Conservation (phyloP, 2,113 vertebrate genomes). For the Prunella fulvescens region DNA sequence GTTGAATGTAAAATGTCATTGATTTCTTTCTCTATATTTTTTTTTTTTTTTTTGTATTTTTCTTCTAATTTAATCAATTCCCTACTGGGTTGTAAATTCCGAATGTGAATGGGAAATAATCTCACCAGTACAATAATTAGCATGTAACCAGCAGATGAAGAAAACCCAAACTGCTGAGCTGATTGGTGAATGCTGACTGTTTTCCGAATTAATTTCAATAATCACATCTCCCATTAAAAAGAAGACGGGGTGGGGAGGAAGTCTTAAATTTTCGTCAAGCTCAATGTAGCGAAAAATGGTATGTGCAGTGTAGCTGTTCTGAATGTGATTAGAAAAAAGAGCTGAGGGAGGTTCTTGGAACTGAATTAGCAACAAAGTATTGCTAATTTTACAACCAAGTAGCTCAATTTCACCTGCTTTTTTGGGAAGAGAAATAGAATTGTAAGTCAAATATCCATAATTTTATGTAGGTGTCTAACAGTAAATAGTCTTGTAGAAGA, state of each 20-base stretch:
- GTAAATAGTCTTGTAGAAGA: neutral
- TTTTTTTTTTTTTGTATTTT: neutral
- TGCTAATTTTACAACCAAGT: neutral
- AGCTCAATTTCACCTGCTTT: neutral
- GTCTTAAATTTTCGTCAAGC: conserved; percentile 26
- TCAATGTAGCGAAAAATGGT: conserved; percentile 3
- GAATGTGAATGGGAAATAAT: conserved; percentile 47
- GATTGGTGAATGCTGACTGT: conserved; percentile 40
- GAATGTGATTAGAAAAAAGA: neutral
- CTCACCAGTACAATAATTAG: conserved; percentile 39
- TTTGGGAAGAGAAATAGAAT: neutral
- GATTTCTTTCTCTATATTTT: neutral
- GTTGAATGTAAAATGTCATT: conserved; percentile 11
- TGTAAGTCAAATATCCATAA: neutral
- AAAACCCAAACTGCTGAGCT: conserved; percentile 21
- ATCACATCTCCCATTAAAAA: conserved; percentile 42
- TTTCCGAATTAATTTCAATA: conserved; percentile 51
- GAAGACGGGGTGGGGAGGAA: neutral
- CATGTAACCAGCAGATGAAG: conserved; percentile 24
- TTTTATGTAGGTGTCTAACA: neutral
- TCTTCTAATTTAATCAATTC: conserved; percentile 46
- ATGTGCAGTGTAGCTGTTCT: neutral
- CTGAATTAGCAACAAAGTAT: neutral
- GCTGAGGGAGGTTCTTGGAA: neutral
- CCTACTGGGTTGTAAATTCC: conserved; percentile 19